Evolutionary conservation across 2,113 vertebrate genomes (phyloP), one percentile per base, ranked within the genome.

Genomic region (Percina caprodes): DNA sequence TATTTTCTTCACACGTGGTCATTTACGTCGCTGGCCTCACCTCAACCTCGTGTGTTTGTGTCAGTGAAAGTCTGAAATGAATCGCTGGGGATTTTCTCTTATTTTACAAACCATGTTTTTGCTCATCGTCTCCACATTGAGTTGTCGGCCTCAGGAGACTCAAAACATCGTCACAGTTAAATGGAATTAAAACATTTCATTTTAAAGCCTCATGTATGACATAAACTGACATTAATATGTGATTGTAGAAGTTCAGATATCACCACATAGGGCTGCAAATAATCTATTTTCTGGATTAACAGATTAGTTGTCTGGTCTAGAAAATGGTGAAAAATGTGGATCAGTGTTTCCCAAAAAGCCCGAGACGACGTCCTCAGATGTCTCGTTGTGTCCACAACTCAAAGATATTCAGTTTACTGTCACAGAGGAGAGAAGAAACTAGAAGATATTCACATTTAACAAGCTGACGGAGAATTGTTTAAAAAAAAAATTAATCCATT

Each of bases 1-100:
- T 86, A 91, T 94, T 93, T 88, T 92, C 84, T 92, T 87, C 84
- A 91, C 81, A 42, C 60, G 66, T 65, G 88, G 88, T 93, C 88
- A 86, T 90, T 89, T 86, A 69, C 75, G 83, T 71, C 14, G 21
- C 79, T 91, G 85, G 60, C 80, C 81, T 90, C 79, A 76, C 56
- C 78, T 77, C 90, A 90, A 89, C 78, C 88, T 84, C 68, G 30
- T 23, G 33, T 85, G 84, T 82, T 80, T 80, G 52, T 92, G 81
- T 88, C 86, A 91, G 88, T 88, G 90, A 87, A 83, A 92, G 90
- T 90, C 78, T 92, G 88, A 94, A 66, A 95, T 94, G 95, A 95
- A 92, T 93, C 69, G 83, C 58, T 73, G 92, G 94, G 95, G 92
- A 86, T 92, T 93, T 93, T 92, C 70, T 87, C 67, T 12, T 10